These are phyloP conservation scores for Galbula dea DNA, from an alignment of 2,113 vertebrate species.

Conservation along the genomic window DNA sequence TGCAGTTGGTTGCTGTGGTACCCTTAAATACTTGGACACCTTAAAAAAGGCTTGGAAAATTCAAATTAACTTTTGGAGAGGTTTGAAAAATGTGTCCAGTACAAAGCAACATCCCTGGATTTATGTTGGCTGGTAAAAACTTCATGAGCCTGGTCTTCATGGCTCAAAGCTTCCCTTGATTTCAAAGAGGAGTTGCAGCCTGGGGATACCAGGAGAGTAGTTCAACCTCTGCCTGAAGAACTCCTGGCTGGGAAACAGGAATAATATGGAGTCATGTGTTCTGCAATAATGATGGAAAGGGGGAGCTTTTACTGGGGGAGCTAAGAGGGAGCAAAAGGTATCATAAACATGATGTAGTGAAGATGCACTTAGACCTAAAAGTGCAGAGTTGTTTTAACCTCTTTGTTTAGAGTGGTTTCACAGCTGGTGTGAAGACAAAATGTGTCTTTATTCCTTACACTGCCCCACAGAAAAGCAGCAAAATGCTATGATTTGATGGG, in stretches of 20 bases:
- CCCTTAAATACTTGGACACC: not conserved
- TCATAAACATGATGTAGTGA: fast-evolving
- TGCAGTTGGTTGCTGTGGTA: not conserved
- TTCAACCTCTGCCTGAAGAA: not conserved
- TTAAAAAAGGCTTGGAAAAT: not conserved
- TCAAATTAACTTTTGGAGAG: not conserved
- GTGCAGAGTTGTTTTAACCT: not conserved
- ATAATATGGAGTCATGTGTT: fast-evolving
- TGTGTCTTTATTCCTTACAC: not conserved
- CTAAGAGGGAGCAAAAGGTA: fast-evolving
- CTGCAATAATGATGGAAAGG: not conserved
- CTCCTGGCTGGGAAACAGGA: not conserved
- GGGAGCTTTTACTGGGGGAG: not conserved
- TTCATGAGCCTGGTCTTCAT: not conserved
- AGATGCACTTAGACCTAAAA: not conserved
- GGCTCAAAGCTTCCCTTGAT: not conserved
- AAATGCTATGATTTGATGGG: not conserved
- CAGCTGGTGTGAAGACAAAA: not conserved
- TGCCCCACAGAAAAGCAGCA: not conserved
- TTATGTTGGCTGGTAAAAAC: not conserved
- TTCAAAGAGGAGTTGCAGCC: not conserved
- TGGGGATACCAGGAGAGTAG: fast-evolving
- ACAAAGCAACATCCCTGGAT: fast-evolving
- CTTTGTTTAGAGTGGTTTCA: not conserved
- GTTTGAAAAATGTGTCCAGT: not conserved